These are phyloP conservation scores for Hedychridium roseum DNA, from an alignment of 2,888 invertebrate species.

Conservation along the genomic window DNA sequence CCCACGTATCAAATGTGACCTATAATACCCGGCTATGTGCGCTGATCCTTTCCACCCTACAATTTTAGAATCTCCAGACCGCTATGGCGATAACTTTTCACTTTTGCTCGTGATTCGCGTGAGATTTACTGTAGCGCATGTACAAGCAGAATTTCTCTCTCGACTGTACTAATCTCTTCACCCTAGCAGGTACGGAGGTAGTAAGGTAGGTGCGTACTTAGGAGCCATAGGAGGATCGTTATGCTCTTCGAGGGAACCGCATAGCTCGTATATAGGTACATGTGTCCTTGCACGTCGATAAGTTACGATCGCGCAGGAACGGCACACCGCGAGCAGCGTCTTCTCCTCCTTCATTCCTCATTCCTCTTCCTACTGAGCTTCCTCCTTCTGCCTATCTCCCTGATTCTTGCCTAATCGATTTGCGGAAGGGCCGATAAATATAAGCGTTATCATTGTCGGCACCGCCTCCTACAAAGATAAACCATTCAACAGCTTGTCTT, in stretches of 20 bases:
- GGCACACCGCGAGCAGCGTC: neutral
- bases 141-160: neutral
- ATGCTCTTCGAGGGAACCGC: neutral
- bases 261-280: neutral
- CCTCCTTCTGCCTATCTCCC: neutral
- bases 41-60: too few species aligned
- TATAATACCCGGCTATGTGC: constrained; percentile 23
- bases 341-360: neutral
- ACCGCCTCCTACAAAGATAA: constrained; percentile 41
- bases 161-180: neutral
- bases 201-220: neutral
- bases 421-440: constrained; percentile 41
- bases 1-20: constrained; percentile 18
- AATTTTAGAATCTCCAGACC: neutral
- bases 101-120: neutral
- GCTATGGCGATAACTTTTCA: neutral
- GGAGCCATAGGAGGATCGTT: constrained; percentile 10
- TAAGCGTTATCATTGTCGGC: constrained; percentile 31
- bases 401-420: constrained; percentile 32
- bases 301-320: constrained; percentile 2
- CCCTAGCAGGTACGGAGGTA: neutral
- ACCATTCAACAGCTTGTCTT: constrained; percentile 34
- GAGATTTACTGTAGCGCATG: neutral
- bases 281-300: neutral
- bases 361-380: neutral